Conservation (phyloP, 2,797 vertebrate genomes). For the Coccyzus lansbergi region DNA sequence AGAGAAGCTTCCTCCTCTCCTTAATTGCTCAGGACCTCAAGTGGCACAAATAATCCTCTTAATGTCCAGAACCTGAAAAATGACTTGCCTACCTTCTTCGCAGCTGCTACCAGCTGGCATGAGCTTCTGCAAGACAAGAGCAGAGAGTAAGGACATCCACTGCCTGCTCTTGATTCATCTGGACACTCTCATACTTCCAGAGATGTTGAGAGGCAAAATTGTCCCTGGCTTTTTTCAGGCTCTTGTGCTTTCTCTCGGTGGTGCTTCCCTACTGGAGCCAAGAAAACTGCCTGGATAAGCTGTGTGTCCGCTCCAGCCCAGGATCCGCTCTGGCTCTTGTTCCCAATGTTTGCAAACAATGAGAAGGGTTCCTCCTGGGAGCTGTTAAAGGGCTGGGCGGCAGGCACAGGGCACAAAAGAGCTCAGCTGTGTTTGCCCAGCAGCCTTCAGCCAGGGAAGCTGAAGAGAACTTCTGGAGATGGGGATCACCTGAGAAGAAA, state of each 20-base stretch:
- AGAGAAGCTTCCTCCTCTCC: background rate
- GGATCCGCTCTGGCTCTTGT: background rate
- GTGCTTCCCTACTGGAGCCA: background rate
- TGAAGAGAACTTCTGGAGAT: background rate
- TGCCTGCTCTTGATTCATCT: background rate
- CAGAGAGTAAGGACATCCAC: background rate
- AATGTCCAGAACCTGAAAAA: background rate
- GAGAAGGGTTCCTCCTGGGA: background rate
- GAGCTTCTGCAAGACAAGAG: background rate
- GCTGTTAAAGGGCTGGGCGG: background rate
- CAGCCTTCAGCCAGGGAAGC: background rate
- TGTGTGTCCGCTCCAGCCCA: background rate
- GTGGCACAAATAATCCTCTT: background rate
- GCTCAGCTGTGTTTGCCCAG: background rate
- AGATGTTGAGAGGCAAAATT: background rate
- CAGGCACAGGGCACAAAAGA: background rate
- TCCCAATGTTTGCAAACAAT: background rate
- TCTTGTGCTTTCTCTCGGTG: background rate
- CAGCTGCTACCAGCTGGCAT: background rate
- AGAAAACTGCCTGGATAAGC: fast-evolving
- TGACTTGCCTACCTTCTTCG: background rate
- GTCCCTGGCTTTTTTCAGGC: background rate
- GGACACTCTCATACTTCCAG: background rate
- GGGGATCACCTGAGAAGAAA: background rate
- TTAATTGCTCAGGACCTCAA: background rate